Evolutionary conservation across 2,888 invertebrate genomes (phyloP), one percentile per base, ranked within the genome.

Genomic region (Megamerina dolium): DNA sequence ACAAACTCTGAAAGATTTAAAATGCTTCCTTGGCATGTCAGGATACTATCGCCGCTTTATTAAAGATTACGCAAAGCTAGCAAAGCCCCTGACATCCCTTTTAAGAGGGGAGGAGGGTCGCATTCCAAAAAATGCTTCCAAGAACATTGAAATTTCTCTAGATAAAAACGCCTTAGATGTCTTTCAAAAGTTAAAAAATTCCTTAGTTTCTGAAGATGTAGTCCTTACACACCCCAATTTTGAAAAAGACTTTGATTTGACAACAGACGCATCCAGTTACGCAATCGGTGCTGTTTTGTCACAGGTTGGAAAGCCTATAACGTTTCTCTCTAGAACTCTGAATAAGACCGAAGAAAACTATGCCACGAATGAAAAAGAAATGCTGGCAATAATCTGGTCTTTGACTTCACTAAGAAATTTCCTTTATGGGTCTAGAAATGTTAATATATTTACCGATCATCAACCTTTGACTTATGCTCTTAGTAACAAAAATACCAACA

Each of bases 211-310:
- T 1, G 27, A 48, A 0, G 53, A 54, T 19, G 40, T 46, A 21
- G 21, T 37, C 14, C 29, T n/a, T n/a, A n/a, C n/a, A n/a, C n/a
- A n/a, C n/a, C n/a, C n/a, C n/a, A n/a, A n/a, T n/a, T n/a, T n/a
- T 23, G 26, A 32, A 12, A 48, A 45, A 13, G 31, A 39, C 5
- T 50, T 50, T 21, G 44, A 48, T n/a, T 29, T 46, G 21, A 58
- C 59, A 10, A 61, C 60, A 3, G 61, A 64, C 40, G 60, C 61
- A 1, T 51, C 53, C 10, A 46, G 57, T 26, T 52, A 30, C n/a
- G 61, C 60, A 2, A 34, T 61, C 3, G 62, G 59, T 1, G 55
- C 48, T 3, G 56, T 64, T 3, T 33, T 63, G 14, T 20, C 33
- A 21, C 41, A 46, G n/a, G 35, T 39, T 4, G 34, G 19, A 3